Base-by-base conservation (phyloP, 2,888 invertebrate genomes). In the Pandemis cinnamomeana region DNA sequence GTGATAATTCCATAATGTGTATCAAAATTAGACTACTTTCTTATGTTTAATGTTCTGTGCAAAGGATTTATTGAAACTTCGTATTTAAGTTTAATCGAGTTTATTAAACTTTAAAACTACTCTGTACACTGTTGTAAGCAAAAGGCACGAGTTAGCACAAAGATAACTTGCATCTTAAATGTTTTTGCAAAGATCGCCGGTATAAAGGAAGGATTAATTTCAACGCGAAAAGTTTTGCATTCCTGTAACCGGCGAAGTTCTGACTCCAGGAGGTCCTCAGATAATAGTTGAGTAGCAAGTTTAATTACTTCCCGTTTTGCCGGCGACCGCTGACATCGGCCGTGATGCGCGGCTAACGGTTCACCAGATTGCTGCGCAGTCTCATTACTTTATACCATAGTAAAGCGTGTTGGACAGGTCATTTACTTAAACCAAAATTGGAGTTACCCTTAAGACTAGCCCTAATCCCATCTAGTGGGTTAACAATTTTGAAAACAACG, bases 241-340 rank as follows among this genome's bases (percentile, higher is more conserved):
- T 84, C 84, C 83, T 80, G 84, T 87, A 88, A 87, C 87, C 81
- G 89, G 80, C 77, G 76, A 89, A 92, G 87, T 91, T 91, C 82
- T 87, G 89, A 87, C 88, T 90, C 81, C 78, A 80, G 82, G 83
- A 82, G 86, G 86, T 86, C 84, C 83, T 83, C 87, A 87, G 91
- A 90, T 92, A 91, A 91, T 91, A 91, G 91, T 91, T 89, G 85
- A 89, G 87, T 89, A 89, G 88, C 88, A 86, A 92, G 89, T 92
- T 93, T 92, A 92, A 92, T 92, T 92, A 91, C 91, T 92, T 92
- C 84, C 85, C 84, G 87, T 86, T 86, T 86, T 84, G 83, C 85
- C 58, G 58, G 81, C 81, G 80, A 82, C 82, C 83, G 82, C 83
- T 82, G 80, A 80, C 78, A 71, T 76, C 72, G 75, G 71, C 58